Evolutionary conservation across 2,888 invertebrate genomes (phyloP), one percentile per base, ranked within the genome.

Genomic region (Chirona hameri): DNA sequence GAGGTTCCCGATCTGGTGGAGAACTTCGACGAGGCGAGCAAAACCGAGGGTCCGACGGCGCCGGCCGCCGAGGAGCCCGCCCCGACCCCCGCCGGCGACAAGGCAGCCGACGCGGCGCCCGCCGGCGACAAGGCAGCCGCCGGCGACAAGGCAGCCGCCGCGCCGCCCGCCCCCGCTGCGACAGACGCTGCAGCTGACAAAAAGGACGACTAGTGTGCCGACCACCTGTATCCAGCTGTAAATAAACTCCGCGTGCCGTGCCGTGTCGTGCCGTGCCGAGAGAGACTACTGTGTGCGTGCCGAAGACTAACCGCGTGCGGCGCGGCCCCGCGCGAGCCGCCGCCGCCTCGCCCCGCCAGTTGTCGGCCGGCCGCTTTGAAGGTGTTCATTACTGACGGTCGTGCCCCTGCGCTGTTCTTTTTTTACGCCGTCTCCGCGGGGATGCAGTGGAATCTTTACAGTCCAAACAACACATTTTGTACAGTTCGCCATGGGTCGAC

Each of bases 1-100:
- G 98, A 97, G 89, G 96, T 98, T 85, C 98, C 97, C 87, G 98
- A 98, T 90, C 92, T 99, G 89, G 97, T 99, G 84, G 98, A 96
- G 87, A 98, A 99, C 90, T 99, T 99, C 88, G 99, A 99, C 88
- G 98, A 98, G 89, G 96, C 98, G 80, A 97, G 97, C 86, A 98
- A 97, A 90, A 93, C 94, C 86, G 97, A 96, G 89, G 80, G 52
- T 4, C 52, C 80, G 27, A 4, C 80, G 4, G 80, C 52, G n/a
- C 21, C 76, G 39, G 39, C 76, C 39, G 76, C 15, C 76, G 24
- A n/a, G 21, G 7, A 31, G 24, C 39, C 69, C 69, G n/a, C 69
- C 69, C n/a, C 69, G 5, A 69, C 69, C 76, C 31, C 18, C 76
- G 15, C 69, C 69, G 69, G n/a, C 69, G 27, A 69, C 69, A 18